A percentile compares a stretch with the other conserved stretches of the same genome.
phyloP scores from a whole-genome alignment of 2,797 vertebrate genomes.

The Bradypus variegatus region DNA sequence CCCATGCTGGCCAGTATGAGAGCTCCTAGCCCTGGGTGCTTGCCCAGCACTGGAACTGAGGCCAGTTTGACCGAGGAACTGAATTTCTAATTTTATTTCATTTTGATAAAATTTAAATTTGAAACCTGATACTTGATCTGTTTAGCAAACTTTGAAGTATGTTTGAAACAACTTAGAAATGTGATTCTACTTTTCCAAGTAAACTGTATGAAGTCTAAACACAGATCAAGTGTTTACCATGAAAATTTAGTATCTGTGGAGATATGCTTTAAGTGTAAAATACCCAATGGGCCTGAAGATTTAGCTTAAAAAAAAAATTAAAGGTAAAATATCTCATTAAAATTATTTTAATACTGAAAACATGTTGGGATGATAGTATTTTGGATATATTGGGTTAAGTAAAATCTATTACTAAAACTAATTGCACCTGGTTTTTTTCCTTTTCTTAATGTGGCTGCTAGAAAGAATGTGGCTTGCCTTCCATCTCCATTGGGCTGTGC shows the following conservation, averaged over 20 bases:
- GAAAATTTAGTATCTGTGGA: not conserved
- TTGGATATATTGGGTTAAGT: not conserved
- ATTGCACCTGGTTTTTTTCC: not conserved
- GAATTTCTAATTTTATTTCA: not conserved
- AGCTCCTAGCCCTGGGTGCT: too few relatives aligned
- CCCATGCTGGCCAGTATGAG: rapidly evolving
- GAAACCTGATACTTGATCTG: not conserved
- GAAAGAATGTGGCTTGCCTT: not conserved
- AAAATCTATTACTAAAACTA: not conserved
- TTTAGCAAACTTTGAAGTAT: not conserved
- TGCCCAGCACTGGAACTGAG: not conserved
- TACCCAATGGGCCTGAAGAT: not conserved
- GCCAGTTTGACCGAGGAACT: not conserved
- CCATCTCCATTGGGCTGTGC: rapidly evolving
- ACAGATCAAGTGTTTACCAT: not conserved
- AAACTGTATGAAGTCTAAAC: not conserved
- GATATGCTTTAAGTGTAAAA: not conserved
- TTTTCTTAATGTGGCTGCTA: not conserved
- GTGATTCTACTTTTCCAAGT: not conserved
- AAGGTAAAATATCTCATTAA: not conserved
- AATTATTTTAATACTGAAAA: not conserved
- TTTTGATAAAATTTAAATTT: not conserved
- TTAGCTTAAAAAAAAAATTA: not conserved
- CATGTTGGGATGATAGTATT: not conserved
- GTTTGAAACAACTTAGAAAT: not conserved